A percentile compares a stretch with the other conserved stretches of the same genome.
Conservation (phyloP, 2,888 invertebrate species). For the Anthophora plumipes region DNA sequence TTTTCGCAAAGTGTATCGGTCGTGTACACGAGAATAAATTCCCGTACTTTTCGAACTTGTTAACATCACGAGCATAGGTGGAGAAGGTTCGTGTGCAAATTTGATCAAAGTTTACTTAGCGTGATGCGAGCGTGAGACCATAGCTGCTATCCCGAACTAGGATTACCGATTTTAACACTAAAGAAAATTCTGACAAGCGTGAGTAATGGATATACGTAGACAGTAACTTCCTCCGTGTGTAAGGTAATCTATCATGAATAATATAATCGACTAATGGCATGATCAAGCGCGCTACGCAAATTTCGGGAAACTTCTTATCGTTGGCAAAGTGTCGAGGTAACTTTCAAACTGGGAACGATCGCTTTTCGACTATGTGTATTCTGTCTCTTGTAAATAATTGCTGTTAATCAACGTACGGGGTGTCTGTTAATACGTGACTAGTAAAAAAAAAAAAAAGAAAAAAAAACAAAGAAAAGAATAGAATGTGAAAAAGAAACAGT, state of each 20-base stretch:
- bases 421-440: background rate
- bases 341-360: slow-evolving; percentile 32
- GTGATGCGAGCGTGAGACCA: background rate
- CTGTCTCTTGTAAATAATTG: background rate
- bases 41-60: background rate
- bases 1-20: background rate
- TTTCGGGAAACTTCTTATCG: slow-evolving; percentile 51
- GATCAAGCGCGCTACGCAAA: slow-evolving; percentile 30
- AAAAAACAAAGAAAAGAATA: too few species aligned
- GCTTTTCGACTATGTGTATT: background rate
- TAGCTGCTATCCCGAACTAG: background rate
- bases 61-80: background rate
- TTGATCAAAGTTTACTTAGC: background rate
- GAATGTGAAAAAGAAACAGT: too few species aligned
- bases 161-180: background rate
- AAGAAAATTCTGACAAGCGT: slow-evolving; percentile 37
- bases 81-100: background rate
- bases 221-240: slow-evolving; percentile 18
- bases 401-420: background rate
- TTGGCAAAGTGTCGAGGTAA: slow-evolving; percentile 30
- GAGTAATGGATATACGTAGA: slow-evolving; percentile 39
- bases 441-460: too few species aligned
- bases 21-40: background rate
- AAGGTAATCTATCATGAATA: slow-evolving; percentile 55
- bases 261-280: slow-evolving; percentile 54